Percentiles rank a stretch among this genome's conserved stretches.
These are phyloP conservation scores for Xyrauchen texanus DNA, from an alignment of 2,113 vertebrate species.

Conservation along the genomic window DNA sequence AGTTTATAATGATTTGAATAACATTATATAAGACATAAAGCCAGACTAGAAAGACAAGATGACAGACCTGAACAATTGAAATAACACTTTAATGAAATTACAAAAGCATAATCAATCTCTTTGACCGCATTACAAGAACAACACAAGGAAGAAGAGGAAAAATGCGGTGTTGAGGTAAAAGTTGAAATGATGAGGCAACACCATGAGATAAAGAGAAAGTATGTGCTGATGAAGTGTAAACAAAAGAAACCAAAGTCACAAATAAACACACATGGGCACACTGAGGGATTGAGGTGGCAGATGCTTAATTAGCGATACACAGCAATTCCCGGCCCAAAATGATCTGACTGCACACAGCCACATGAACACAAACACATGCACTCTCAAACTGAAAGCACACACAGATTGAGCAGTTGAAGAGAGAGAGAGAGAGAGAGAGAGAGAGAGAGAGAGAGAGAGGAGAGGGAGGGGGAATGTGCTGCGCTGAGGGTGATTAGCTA, in stretches of 20 bases:
- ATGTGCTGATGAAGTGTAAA: slow-evolving; percentile 6
- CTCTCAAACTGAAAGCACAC: slow-evolving; percentile 36
- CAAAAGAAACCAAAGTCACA: not conserved
- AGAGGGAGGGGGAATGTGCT: slow-evolving; percentile 12
- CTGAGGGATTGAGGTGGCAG: slow-evolving; percentile 35
- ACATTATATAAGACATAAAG: too few species aligned
- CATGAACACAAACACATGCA: slow-evolving; percentile 35
- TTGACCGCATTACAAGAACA: too few species aligned
- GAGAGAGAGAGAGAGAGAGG: slow-evolving; percentile 49
- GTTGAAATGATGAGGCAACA: slow-evolving; percentile 17
- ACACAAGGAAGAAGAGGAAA: not conserved
- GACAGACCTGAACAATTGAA: too few species aligned
- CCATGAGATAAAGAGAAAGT: not conserved
- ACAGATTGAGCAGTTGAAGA: slow-evolving; percentile 54
- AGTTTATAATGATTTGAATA: too few species aligned
- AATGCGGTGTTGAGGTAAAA: not conserved
- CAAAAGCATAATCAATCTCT: not conserved
- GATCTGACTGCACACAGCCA: slow-evolving; percentile 36
- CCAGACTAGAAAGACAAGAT: too few species aligned
- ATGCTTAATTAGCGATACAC: slow-evolving; percentile 54
- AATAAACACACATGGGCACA: not conserved
- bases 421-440: slow-evolving; percentile 49
- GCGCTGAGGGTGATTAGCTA: slow-evolving; percentile 45
- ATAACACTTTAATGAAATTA: too few species aligned
- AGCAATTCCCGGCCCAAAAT: slow-evolving; percentile 50